Evolutionary conservation across 2,113 vertebrate genomes (phyloP).

Genomic region (Ptilorrhoa leucosticta): DNA sequence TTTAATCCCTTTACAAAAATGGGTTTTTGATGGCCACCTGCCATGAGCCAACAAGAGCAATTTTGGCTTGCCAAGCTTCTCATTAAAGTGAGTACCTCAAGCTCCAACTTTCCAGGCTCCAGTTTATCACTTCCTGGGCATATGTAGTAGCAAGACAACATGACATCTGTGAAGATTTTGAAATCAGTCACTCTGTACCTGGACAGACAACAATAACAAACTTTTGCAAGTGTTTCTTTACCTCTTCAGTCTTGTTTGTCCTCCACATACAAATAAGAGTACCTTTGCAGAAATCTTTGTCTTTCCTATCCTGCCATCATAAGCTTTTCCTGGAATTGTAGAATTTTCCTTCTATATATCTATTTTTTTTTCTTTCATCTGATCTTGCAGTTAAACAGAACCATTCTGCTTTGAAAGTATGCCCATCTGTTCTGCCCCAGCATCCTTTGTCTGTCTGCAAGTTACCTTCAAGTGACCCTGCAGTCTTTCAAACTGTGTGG

Average conservation of each 20-base stretch:
- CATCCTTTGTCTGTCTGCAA: not conserved
- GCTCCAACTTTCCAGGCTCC: not conserved
- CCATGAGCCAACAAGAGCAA: not conserved
- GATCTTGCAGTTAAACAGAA: not conserved
- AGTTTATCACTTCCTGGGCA: not conserved
- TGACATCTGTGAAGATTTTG: not conserved
- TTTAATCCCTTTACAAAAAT: constrained; percentile 44
- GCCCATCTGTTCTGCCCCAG: not conserved
- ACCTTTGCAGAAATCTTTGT: not conserved
- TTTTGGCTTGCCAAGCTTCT: not conserved
- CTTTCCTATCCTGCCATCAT: not conserved
- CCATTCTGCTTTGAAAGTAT: not conserved
- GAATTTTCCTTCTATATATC: not conserved
- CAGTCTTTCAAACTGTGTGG: not conserved
- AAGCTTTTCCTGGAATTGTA: not conserved
- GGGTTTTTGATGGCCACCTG: constrained; percentile 4
- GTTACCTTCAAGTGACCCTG: not conserved
- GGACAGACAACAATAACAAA: not conserved
- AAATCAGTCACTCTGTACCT: not conserved
- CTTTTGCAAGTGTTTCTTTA: not conserved
- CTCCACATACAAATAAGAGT: not conserved
- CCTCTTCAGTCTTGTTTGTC: not conserved
- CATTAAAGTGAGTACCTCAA: not conserved
- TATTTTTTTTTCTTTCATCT: not conserved
- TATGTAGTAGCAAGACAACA: not conserved